Evolutionary conservation across 64 coral and sea anemone genomes (phyloP), one percentile per base, ranked within the genome.

Genomic region (Trachythela sp.): DNA sequence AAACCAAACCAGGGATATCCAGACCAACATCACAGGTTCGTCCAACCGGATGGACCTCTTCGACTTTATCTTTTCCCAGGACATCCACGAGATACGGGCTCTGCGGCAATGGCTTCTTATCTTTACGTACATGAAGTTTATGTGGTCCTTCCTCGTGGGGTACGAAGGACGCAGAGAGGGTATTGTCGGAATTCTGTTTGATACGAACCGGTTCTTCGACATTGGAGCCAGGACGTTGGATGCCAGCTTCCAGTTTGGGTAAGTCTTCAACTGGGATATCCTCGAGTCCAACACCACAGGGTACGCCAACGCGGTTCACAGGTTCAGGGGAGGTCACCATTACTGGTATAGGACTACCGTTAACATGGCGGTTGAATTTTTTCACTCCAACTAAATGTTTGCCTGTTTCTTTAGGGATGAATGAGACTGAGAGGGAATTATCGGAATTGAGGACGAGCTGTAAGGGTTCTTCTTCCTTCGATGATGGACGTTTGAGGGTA

Each of bases 301-400:
- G 96, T 32, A 92, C 87, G 37, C 94, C 96, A 60, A 92, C 91
- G 22, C 88, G 89, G 32, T 91, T 93, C 30, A 99, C 93, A 50
- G 93, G 93, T 84, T 99, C 96, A 10, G 93, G 96, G 30, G 96
- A 92, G 8, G 93, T 95, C 9, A 99, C 96, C 86, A 95, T 99
- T 40, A 99, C 89, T 35, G 94, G 89, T 85, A 99, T 93, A 2
- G 96, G 96, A 87, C 96, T 99, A 84, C 96, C 96, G 17, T 86
- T 91, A 13, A 99, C 93, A 87, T 99, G 93, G 29, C 93, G 91
- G 64, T 94, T 94, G 48, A 85, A 93, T 59, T 99, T 99, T 41
- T 91, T 92, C 9, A 99, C 94, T 59, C 92, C 85, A 77, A 99
- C 94, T 11, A 93, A 89, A 72, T 99, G 96, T 40, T 95, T 88